Percentiles rank a stretch among this genome's conserved stretches.
These are phyloP conservation scores for Acanthosoma haemorrhoidale DNA, from an alignment of 2,888 invertebrate genomes.

Conservation along the genomic window DNA sequence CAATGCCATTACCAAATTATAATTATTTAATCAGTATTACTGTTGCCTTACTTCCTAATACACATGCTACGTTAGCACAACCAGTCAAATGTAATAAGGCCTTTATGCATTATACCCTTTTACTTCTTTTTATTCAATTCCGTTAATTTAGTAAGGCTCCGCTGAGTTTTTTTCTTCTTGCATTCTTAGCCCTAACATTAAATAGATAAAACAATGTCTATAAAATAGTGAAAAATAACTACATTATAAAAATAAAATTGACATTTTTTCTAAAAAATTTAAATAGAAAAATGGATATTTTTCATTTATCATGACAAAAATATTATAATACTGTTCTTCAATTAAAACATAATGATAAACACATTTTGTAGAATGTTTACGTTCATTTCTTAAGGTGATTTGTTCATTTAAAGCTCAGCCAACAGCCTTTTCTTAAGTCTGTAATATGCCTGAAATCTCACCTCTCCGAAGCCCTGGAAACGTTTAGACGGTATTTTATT, in stretches of 20 bases:
- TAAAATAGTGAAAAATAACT: not conserved
- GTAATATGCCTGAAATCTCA: slow-evolving; percentile 39
- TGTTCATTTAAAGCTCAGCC: not conserved
- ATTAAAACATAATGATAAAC: not conserved
- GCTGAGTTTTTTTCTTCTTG: not conserved
- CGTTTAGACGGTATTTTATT: not conserved
- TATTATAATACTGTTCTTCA: slow-evolving; percentile 11
- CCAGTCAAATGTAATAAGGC: no score
- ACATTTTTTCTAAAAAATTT: not conserved
- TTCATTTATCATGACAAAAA: not conserved
- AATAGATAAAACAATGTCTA: not conserved
- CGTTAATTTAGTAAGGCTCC: not conserved
- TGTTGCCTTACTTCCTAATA: no score
- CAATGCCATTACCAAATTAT: no score
- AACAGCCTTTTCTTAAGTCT: slow-evolving; percentile 39
- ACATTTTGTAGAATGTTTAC: not conserved
- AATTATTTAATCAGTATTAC: no score
- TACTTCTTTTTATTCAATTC: no score
- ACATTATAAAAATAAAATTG: not conserved
- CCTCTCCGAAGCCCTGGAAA: slow-evolving; percentile 40
- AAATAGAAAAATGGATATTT: slow-evolving; percentile 8
- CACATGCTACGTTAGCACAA: no score
- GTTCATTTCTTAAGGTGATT: slow-evolving; percentile 2
- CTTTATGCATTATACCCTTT: no score
- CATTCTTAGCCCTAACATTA: not conserved